Evolutionary conservation across 37 sponge, comb jelly and placozoan genomes (phyloP).

Genomic region (Halichondria panicea): DNA sequence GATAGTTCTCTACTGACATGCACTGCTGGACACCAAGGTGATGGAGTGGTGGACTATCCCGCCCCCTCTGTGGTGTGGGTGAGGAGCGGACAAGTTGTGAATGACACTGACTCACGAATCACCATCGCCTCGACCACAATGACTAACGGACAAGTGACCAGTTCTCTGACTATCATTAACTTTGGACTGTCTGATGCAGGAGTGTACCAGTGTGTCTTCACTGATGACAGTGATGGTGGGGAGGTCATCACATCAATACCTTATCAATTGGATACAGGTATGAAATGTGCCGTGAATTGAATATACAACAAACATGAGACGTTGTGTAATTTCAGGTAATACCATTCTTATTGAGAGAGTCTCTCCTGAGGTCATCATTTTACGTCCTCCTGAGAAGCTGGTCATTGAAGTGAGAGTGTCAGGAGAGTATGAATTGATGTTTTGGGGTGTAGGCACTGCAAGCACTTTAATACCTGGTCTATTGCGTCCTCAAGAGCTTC

Average conservation of each 20-base stretch:
- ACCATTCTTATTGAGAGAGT: slow-evolving; percentile 10
- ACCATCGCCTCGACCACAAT: background rate
- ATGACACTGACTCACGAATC: background rate
- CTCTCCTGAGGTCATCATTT: slow-evolving; percentile 15
- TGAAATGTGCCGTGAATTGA: background rate
- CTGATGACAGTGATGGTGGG: slow-evolving; percentile 2
- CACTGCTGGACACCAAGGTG: background rate
- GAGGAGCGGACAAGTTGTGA: slow-evolving; percentile 12
- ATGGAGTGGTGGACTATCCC: background rate
- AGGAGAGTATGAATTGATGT: slow-evolving; percentile 14
- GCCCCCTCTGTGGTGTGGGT: slow-evolving; percentile 24
- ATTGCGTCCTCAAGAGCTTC: background rate
- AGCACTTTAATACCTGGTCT: background rate
- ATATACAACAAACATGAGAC: background rate
- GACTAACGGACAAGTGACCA: background rate
- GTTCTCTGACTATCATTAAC: background rate
- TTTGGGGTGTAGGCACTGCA: slow-evolving; percentile 3
- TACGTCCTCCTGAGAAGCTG: slow-evolving; percentile 44
- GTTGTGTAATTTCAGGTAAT: background rate
- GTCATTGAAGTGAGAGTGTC: slow-evolving; percentile 26
- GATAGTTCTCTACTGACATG: background rate
- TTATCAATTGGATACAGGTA: slow-evolving; percentile 41
- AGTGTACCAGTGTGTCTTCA: slow-evolving; percentile 50
- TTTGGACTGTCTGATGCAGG: slow-evolving; percentile 31
- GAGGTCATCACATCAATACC: slow-evolving; percentile 27